Evolutionary conservation across 1,140 invertebrate genomes (phyloP), one percentile per base, ranked within the genome.

Genomic region (Cylas formicarius): DNA sequence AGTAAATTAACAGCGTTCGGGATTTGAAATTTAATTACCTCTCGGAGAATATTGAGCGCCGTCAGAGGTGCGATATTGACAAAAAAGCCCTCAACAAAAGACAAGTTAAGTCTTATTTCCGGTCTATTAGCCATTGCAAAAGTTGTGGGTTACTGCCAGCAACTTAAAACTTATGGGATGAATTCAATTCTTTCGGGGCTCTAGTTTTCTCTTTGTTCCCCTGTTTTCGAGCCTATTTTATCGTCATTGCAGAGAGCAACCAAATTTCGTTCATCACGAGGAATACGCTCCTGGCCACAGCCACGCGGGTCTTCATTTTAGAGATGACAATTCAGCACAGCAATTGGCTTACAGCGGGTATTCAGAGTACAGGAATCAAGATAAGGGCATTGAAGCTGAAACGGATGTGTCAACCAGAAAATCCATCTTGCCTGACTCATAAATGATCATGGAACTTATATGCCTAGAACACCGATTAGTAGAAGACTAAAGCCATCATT

Each of bases 331-430:
- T 11, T 70, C 76, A 40, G 71, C 81, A 5, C 82, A 84, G 43
- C 78, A 84, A 56, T 71, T 78, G 21, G 81, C 78, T 9, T 85
- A 84, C 57, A 71, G 63, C 31, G 62, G 73, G 16, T 77, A 76
- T 53, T 57, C 64, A 11, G 52, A 65, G 34, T 62, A 57, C 33
- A 71, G 73, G 55, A 69, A 69, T 48, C 69, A 67, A 33, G 48
- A 52, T 4, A 60, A 61, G 17, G 50, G 56, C 24, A 55, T 66
- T 32, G 46, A 58, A 36, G 55, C 61, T 6, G 55, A 57, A 36
- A 42, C 26, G 17, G 57, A 55, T 29, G 48, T 31, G 1, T 23
- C 51, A 14, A 39, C 57, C 1, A 62, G 61, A 42, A 67, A 65
- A 47, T 63, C 60, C 5, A 67, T 67, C 41, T 44, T 67, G 26